Base-by-base conservation (phyloP, 2,888 invertebrate species). In the Acanthosepion esculentum region DNA sequence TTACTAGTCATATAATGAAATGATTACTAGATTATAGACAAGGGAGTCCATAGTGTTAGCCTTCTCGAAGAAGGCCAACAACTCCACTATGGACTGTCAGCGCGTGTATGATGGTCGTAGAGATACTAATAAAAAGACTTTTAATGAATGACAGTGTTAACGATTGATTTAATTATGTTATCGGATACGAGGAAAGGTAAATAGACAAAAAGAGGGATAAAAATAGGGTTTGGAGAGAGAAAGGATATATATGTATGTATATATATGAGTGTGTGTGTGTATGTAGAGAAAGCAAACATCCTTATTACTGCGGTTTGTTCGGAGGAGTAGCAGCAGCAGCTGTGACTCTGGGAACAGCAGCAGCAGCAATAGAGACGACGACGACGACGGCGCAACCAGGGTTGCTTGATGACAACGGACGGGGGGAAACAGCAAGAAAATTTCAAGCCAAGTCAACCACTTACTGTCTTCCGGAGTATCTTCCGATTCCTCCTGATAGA, bases 391-490 rank as follows among this genome's bases (percentile, higher is more conserved):
- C 59, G 59, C 23, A 59, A 55, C 55, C 55, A 23, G 59, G 59
- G 20, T 59, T 20, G 23, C 23, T 59, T 59, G 59, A 59, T 59
- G 59, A 59, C 59, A 59, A 59, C 59, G 59, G 59, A 59, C n/a
- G n/a, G n/a, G n/a, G n/a, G n/a, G n/a, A 33, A 78, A 78, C 23
- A n/a, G n/a, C 78, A 78, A 78, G n/a, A n/a, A 95, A 95, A 94
- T 95, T 95, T 94, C 94, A 95, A 94, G 94, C 94, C 29, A 94
- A 48, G 94, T 93, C 92, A 95, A 93, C 95, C 95, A 96, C 97
- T 97, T 96, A 97, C 97, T 97, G 95, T 97, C 96, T 94, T 97
- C 97, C 92, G 96, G 95, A 95, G 95, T 96, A 95, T 97, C 97
- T 94, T 97, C 97, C 94, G 96, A 95, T 94, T 96, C 96, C 95